Conservation (phyloP, 2,888 invertebrate genomes). For the Phanerotoma sp. region DNA sequence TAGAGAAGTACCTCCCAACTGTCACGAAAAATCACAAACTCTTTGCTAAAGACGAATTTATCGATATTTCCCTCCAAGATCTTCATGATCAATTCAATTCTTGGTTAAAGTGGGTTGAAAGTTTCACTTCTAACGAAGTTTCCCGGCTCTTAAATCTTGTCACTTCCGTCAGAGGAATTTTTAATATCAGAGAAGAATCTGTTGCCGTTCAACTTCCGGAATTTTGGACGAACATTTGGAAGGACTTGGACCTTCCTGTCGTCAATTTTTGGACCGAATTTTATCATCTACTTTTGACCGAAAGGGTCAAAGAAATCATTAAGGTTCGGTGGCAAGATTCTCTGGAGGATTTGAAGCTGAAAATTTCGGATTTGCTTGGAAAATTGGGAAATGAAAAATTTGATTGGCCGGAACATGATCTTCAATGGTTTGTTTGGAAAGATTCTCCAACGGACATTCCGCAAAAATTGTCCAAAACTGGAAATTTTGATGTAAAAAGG, state of each 20-base stretch:
- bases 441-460: slow-evolving; percentile 65
- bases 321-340: slow-evolving; percentile 43
- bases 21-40: slow-evolving; percentile 54
- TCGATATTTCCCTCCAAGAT: slow-evolving; percentile 45
- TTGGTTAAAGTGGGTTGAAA: slow-evolving; percentile 68
- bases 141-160: slow-evolving; percentile 67
- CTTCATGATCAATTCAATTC: slow-evolving; percentile 60
- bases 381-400: slow-evolving; percentile 46
- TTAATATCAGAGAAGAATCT: slow-evolving; percentile 72
- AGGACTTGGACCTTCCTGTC: slow-evolving; percentile 62
- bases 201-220: slow-evolving; percentile 64
- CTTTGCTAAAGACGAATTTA: slow-evolving; percentile 41
- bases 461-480: slow-evolving; percentile 52
- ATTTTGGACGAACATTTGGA: slow-evolving; percentile 68
- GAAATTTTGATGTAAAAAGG: slow-evolving; percentile 47
- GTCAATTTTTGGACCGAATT: slow-evolving; percentile 72
- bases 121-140: slow-evolving; percentile 62
- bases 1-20: slow-evolving; percentile 64
- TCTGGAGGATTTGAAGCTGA: slow-evolving; percentile 40
- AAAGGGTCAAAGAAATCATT: slow-evolving; percentile 63
- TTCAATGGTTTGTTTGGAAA: slow-evolving; percentile 74
- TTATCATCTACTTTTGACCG: slow-evolving; percentile 74
- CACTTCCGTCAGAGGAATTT: slow-evolving; percentile 69
- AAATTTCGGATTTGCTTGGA: slow-evolving; percentile 43
- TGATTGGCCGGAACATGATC: slow-evolving; percentile 64